Percentiles rank a stretch among this genome's conserved stretches.
Conservation (phyloP, 2,113 vertebrate species). For the Myiozetetes cayanensis region DNA sequence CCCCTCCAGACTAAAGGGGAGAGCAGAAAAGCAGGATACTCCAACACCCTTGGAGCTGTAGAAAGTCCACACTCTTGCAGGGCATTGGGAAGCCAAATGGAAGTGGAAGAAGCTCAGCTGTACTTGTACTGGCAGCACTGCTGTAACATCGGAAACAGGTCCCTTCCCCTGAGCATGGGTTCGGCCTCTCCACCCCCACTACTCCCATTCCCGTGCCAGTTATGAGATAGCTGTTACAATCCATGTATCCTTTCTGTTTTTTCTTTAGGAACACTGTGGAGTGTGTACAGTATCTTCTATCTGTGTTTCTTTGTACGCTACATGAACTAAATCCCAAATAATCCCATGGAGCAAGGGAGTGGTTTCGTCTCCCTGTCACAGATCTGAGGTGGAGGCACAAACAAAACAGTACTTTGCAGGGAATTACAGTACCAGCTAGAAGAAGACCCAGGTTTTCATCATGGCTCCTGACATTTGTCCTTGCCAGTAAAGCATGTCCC, state of each 20-base stretch:
- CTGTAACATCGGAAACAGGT: neutral
- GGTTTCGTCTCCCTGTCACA: neutral
- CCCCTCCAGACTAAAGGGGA: neutral
- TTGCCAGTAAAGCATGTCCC: slow-evolving; percentile 3
- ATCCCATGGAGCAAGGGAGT: neutral
- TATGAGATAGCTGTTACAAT: neutral
- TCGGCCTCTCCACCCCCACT: neutral
- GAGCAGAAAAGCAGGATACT: neutral
- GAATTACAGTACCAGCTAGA: neutral
- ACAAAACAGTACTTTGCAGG: neutral
- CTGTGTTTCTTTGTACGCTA: neutral
- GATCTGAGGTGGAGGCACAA: neutral
- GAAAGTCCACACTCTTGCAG: neutral
- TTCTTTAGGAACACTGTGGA: neutral
- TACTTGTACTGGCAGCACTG: neutral
- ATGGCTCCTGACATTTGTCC: slow-evolving; percentile 21
- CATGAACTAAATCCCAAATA: neutral
- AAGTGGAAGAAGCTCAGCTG: neutral
- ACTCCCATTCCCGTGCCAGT: neutral
- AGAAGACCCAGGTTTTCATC: slow-evolving; percentile 9
- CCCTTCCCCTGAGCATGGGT: neutral
- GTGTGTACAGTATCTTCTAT: neutral
- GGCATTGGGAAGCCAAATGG: neutral
- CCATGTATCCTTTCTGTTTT: neutral
- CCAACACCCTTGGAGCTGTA: neutral